phyloP scores from a whole-genome alignment of 2,797 vertebrate genomes.

The Dicrostonyx torquatus region DNA sequence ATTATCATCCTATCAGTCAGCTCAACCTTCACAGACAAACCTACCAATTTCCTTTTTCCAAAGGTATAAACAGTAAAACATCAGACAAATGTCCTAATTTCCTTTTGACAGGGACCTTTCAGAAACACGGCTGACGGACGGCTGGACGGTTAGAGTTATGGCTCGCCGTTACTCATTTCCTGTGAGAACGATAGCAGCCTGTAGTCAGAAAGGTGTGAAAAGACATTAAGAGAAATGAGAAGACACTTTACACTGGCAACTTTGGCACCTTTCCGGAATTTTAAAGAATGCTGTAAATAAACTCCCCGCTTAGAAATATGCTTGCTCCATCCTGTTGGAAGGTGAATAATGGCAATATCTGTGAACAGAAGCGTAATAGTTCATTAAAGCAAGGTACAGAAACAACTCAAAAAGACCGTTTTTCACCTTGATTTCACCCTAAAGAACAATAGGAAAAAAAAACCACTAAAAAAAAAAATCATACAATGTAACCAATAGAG shows the following conservation, averaged over 20 bases:
- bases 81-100: constrained; percentile 34
- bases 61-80: constrained; percentile 49
- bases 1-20: not conserved
- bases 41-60: not conserved
- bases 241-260: constrained; percentile 64
- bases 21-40: not conserved
- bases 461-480: not conserved
- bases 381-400: constrained; percentile 30
- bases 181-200: constrained; percentile 56
- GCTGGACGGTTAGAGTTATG: not conserved
- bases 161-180: constrained; percentile 60
- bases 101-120: constrained; percentile 8
- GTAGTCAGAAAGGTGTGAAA: constrained; percentile 65
- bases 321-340: constrained; percentile 43
- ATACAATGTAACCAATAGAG: not conserved
- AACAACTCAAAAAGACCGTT: constrained; percentile 37
- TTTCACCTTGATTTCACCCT: constrained; percentile 14
- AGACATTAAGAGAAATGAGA: constrained; percentile 64
- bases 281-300: constrained; percentile 71
- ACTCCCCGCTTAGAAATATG: constrained; percentile 41
- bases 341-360: constrained; percentile 30
- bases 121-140: not conserved
- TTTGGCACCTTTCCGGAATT: constrained; percentile 67
- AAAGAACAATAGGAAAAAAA: not conserved
- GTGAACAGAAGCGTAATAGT: constrained; percentile 21